These are phyloP conservation scores for Ips nitidus DNA, from an alignment of 1,140 invertebrate genomes.

Conservation along the genomic window DNA sequence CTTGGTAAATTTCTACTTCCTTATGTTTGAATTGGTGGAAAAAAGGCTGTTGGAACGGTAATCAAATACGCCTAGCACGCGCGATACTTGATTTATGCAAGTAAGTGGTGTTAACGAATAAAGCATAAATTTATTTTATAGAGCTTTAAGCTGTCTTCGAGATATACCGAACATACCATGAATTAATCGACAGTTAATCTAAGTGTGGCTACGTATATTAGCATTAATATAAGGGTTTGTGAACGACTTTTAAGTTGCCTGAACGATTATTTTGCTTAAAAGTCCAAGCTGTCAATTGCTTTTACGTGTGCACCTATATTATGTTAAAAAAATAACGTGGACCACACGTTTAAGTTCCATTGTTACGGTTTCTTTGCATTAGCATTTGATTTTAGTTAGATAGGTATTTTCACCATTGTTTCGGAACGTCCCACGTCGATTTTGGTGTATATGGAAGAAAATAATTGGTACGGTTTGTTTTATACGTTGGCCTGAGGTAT, in stretches of 20 bases:
- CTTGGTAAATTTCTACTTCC: constrained; percentile 37
- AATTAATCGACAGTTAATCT: constrained; percentile 6
- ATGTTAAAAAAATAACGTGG: constrained; percentile 23
- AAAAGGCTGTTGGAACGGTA: constrained; percentile 23
- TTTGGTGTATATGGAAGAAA: constrained; percentile 27
- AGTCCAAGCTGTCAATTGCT: no score
- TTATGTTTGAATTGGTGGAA: constrained; percentile 35
- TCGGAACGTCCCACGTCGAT: constrained; percentile 18
- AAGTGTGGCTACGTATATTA: neutral
- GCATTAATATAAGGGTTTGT: no score
- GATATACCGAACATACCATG: neutral
- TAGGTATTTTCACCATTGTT: constrained; percentile 30
- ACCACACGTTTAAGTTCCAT: constrained; percentile 26
- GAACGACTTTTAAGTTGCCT: no score
- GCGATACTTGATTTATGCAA: constrained; percentile 31
- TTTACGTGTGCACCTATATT: neutral
- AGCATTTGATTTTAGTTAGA: constrained; percentile 29
- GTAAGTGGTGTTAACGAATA: constrained; percentile 21
- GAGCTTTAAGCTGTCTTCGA: neutral
- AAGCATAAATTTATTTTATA: constrained; percentile 11
- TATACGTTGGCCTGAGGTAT: no score
- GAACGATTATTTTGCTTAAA: no score
- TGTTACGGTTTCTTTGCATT: constrained; percentile 24
- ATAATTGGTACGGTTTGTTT: constrained; percentile 12
- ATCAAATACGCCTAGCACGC: constrained; percentile 36